These are phyloP conservation scores for Sebastes oblongus DNA, from an alignment of 2,797 vertebrate species.

Conservation along the genomic window DNA sequence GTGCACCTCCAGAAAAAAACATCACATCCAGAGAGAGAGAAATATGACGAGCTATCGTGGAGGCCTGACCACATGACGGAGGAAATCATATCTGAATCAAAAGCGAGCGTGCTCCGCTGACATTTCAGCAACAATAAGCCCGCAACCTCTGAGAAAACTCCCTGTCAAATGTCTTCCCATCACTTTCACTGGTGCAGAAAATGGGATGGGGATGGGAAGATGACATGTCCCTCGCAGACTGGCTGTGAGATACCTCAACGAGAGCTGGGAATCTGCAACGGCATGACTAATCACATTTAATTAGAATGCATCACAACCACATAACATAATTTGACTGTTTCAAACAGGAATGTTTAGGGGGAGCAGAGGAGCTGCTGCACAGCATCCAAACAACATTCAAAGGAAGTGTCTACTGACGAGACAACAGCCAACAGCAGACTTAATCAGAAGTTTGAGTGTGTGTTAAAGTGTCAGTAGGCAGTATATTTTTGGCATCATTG, in stretches of 20 bases:
- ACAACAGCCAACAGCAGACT: not conserved
- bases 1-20: not conserved
- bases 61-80: not conserved
- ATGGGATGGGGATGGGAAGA: conserved; percentile 37
- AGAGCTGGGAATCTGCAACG: conserved; percentile 9
- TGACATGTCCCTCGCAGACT: conserved; percentile 28
- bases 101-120: not conserved
- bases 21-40: not conserved
- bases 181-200: conserved; percentile 62
- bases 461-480: too few species aligned
- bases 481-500: too few species aligned
- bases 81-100: conserved; percentile 2
- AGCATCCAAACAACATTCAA: conserved; percentile 2
- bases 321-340: conserved; percentile 33
- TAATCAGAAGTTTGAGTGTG: not conserved
- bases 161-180: conserved; percentile 49
- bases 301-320: conserved; percentile 45
- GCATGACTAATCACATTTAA: conserved; percentile 61
- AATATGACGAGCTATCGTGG: not conserved
- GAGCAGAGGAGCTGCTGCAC: not conserved
- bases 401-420: not conserved
- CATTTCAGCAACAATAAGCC: conserved; percentile 41
- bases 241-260: conserved; percentile 25
- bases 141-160: conserved; percentile 44
- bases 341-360: conserved; percentile 7